phyloP scores from a whole-genome alignment of 64 coral and sea anemone genomes.

The Cladopsammia gracilis region DNA sequence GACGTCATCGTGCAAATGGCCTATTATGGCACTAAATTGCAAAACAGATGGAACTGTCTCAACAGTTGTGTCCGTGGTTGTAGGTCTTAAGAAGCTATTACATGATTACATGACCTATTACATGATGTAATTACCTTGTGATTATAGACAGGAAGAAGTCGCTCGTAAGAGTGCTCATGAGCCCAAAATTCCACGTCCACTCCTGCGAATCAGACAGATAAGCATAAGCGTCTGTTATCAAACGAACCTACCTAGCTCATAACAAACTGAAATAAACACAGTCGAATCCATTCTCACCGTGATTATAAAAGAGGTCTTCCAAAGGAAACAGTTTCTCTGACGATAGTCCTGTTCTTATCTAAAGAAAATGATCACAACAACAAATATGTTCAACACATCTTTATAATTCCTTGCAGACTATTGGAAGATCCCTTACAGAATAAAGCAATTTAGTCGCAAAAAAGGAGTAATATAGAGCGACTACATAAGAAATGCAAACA shows the following conservation, averaged over 20 bases:
- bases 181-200: conserved; percentile 89
- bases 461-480: too few species aligned
- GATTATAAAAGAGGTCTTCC: conserved; percentile 82
- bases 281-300: conserved; percentile 46
- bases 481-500: too few species aligned
- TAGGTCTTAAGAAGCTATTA: too few species aligned
- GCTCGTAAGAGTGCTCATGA: conserved; percentile 93
- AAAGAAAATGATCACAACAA: neutral
- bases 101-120: too few species aligned
- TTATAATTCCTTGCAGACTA: too few species aligned
- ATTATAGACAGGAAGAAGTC: conserved; percentile 86
- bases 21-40: too few species aligned
- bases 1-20: too few species aligned
- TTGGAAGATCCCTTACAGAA: too few species aligned
- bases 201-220: conserved; percentile 27
- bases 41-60: too few species aligned
- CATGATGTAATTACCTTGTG: conserved; percentile 60
- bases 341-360: conserved; percentile 85
- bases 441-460: too few species aligned
- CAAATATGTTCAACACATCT: too few species aligned
- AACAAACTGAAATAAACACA: neutral
- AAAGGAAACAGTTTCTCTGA: conserved; percentile 82
- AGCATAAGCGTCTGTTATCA: neutral
- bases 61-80: too few species aligned
- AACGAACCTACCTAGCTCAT: neutral